These are phyloP conservation scores for Endotricha flammealis DNA, from an alignment of 2,888 invertebrate genomes.

Conservation along the genomic window DNA sequence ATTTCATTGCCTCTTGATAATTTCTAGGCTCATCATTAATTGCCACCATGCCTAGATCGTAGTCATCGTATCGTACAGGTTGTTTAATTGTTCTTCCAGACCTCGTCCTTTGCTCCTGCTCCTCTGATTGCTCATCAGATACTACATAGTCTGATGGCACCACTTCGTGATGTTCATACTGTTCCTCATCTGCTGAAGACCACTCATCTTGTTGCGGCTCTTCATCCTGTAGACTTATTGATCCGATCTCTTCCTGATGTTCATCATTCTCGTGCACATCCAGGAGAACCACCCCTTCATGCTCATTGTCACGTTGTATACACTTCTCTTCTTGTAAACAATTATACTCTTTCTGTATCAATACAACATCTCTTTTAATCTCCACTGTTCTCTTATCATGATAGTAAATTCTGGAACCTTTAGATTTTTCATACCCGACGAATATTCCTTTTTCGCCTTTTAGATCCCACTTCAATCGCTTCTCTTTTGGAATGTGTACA, in stretches of 20 bases:
- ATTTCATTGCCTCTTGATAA: constrained; percentile 19
- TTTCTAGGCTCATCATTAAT: constrained; percentile 15
- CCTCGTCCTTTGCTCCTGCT: too few relatives aligned
- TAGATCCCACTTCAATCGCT: constrained; percentile 2
- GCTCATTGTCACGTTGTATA: background rate
- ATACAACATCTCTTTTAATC: constrained; percentile 4
- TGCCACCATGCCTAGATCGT: constrained; percentile 10
- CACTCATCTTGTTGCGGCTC: too few relatives aligned
- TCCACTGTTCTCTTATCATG: background rate
- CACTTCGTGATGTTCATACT: too few relatives aligned
- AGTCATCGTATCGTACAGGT: constrained; percentile 15
- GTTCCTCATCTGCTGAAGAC: too few relatives aligned
- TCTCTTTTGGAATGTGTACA: background rate
- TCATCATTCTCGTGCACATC: too few relatives aligned
- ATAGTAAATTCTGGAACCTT: constrained; percentile 1
- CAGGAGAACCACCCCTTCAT: background rate
- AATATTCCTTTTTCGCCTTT: background rate
- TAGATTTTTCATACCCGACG: background rate
- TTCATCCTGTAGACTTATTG: too few relatives aligned
- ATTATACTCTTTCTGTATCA: background rate
- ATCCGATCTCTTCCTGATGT: too few relatives aligned
- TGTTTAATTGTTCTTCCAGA: constrained; percentile 11
- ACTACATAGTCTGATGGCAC: too few relatives aligned
- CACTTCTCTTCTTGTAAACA: background rate
- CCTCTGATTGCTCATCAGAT: too few relatives aligned